phyloP scores from a whole-genome alignment of 2,888 invertebrate species.

The Sarcophaga rosellei region DNA sequence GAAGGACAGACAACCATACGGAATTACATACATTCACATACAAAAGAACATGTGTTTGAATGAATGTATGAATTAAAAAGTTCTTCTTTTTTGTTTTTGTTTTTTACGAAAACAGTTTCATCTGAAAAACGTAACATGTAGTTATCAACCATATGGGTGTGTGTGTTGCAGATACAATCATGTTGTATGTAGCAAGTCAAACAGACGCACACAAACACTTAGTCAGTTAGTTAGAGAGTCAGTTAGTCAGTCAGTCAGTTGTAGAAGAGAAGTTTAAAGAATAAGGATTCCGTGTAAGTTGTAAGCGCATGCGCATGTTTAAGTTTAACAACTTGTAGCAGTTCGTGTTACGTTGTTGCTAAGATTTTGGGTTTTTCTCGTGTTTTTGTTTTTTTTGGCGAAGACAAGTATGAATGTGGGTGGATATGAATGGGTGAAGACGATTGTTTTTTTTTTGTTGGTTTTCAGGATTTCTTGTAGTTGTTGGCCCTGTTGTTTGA shows the following conservation, averaged over 20 bases:
- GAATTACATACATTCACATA: background rate
- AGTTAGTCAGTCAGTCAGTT: constrained; percentile 23
- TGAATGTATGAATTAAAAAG: constrained; percentile 51
- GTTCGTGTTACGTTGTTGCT: constrained; percentile 70
- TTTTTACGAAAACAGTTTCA: constrained; percentile 54
- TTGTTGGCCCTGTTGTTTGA: constrained; percentile 44
- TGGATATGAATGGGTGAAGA: constrained; percentile 69
- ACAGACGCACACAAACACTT: constrained; percentile 14
- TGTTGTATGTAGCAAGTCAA: background rate
- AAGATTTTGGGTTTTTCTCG: background rate
- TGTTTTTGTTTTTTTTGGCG: constrained; percentile 14
- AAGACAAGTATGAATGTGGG: constrained; percentile 73
- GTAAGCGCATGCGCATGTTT: constrained; percentile 76
- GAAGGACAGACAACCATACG: background rate
- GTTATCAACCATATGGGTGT: background rate
- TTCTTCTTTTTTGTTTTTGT: background rate
- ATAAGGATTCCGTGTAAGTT: constrained; percentile 71
- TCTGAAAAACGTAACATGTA: constrained; percentile 57
- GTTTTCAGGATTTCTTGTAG: constrained; percentile 37
- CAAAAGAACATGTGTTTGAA: background rate
- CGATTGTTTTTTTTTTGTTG: background rate
- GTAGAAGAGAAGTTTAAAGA: constrained; percentile 59
- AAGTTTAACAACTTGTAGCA: constrained; percentile 78
- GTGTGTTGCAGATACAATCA: constrained; percentile 37
- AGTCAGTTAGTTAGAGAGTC: constrained; percentile 8